Conservation (phyloP, 2,113 vertebrate genomes). For the Stercorarius parasiticus region DNA sequence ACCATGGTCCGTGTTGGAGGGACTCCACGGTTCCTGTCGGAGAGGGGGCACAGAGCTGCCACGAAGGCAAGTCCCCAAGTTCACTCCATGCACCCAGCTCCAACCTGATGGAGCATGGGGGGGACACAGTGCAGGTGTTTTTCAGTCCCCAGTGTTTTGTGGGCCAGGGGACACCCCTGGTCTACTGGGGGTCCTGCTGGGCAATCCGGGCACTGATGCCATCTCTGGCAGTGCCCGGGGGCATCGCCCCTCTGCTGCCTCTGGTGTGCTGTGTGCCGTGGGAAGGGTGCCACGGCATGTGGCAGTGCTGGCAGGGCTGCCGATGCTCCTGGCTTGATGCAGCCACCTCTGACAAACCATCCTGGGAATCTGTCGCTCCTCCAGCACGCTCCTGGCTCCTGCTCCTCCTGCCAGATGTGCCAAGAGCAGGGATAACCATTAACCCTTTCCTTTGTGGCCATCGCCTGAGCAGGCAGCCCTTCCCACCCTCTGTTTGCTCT, state of each 20-base stretch:
- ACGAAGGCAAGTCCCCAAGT: background rate
- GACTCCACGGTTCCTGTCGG: fast-evolving
- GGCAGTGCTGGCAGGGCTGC: background rate
- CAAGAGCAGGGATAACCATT: constrained; percentile 11
- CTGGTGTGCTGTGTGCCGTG: fast-evolving
- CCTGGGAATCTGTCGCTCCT: background rate
- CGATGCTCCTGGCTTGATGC: fast-evolving
- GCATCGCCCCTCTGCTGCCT: background rate
- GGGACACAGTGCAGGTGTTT: background rate
- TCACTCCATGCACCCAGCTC: background rate
- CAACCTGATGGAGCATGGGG: background rate
- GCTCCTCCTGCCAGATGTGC: background rate
- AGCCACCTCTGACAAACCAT: background rate
- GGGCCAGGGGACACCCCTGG: background rate
- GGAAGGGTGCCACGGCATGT: background rate
- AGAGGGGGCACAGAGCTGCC: background rate
- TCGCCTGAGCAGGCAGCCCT: background rate
- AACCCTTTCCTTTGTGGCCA: background rate
- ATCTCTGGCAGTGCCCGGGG: background rate
- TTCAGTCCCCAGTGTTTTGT: background rate
- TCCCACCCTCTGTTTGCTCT: constrained; percentile 16
- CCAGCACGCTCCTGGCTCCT: too few species aligned
- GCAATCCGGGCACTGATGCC: background rate
- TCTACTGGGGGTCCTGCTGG: background rate
- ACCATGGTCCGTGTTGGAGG: background rate